A percentile compares a stretch with the other conserved stretches of the same genome.
These are phyloP conservation scores for Zingel zingel DNA, from an alignment of 2,113 vertebrate species.

Conservation along the genomic window DNA sequence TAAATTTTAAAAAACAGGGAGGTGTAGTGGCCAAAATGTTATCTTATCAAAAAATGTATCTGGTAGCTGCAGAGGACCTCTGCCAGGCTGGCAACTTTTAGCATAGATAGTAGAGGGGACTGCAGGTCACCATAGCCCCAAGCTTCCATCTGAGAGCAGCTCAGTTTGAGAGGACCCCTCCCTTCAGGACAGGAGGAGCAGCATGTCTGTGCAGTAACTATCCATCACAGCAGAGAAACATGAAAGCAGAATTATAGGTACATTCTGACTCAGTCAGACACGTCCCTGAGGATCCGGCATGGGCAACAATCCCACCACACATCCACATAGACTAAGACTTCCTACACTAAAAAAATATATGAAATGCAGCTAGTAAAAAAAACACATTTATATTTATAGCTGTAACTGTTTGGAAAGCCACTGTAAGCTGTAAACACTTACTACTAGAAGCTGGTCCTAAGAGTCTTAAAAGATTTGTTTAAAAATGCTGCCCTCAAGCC, in stretches of 20 bases:
- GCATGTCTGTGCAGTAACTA: slow-evolving; percentile 53
- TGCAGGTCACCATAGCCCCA: slow-evolving; percentile 12
- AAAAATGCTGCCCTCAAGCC: slow-evolving; percentile 4
- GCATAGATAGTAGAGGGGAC: slow-evolving; percentile 2
- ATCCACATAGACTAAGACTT: slow-evolving; percentile 40
- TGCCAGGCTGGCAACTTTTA: slow-evolving; percentile 12
- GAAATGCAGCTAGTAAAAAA: slow-evolving; percentile 33
- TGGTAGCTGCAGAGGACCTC: background rate
- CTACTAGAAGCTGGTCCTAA: background rate
- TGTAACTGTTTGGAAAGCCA: slow-evolving; percentile 5
- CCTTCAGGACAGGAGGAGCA: slow-evolving; percentile 31
- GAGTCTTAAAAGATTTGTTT: slow-evolving; percentile 4
- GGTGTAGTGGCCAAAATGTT: background rate
- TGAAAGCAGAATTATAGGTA: slow-evolving; percentile 65
- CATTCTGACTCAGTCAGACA: slow-evolving; percentile 59
- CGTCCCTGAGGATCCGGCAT: slow-evolving; percentile 49
- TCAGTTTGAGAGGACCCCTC: slow-evolving; percentile 29
- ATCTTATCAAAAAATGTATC: background rate
- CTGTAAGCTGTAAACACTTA: slow-evolving; percentile 4
- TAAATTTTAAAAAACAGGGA: background rate
- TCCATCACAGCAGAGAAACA: slow-evolving; percentile 66
- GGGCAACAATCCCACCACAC: slow-evolving; percentile 51
- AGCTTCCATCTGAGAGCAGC: slow-evolving; percentile 38
- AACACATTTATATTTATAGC: slow-evolving; percentile 34
- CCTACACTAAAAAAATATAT: slow-evolving; percentile 21